Conservation (phyloP, 2,797 vertebrate species). For the Limnodromus scolopaceus region DNA sequence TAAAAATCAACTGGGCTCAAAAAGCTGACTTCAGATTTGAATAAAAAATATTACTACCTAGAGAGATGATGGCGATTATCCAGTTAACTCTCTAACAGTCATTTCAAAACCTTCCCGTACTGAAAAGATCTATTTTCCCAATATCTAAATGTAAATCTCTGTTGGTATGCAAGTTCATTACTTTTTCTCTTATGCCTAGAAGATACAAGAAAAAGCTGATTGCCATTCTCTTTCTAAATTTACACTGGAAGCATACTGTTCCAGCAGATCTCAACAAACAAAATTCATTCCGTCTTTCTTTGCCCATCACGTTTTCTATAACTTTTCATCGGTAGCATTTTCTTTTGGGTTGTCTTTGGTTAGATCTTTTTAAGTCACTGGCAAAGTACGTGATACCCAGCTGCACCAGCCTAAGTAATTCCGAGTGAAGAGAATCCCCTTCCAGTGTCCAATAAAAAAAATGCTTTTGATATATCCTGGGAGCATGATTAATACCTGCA, state of each 20-base stretch:
- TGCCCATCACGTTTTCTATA: background rate
- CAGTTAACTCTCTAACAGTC: background rate
- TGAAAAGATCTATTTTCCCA: background rate
- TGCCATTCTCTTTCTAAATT: background rate
- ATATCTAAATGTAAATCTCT: background rate
- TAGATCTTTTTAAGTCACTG: background rate
- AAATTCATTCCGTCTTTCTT: background rate
- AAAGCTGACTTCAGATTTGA: background rate
- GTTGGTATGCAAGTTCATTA: background rate
- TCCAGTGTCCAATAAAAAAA: background rate
- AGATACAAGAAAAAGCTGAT: background rate
- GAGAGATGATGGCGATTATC: accelerated
- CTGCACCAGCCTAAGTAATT: background rate
- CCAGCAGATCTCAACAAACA: background rate
- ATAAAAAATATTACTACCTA: background rate
- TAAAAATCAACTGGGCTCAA: background rate
- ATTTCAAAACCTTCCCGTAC: background rate
- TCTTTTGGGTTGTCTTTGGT: background rate
- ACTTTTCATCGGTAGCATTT: background rate
- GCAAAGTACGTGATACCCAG: background rate
- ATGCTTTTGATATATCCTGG: background rate
- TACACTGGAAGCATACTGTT: background rate
- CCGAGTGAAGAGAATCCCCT: background rate
- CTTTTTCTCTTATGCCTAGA: background rate
- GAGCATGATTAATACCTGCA: background rate